Conservation (phyloP, 2,797 vertebrate genomes). For the Champsocephalus gunnari region DNA sequence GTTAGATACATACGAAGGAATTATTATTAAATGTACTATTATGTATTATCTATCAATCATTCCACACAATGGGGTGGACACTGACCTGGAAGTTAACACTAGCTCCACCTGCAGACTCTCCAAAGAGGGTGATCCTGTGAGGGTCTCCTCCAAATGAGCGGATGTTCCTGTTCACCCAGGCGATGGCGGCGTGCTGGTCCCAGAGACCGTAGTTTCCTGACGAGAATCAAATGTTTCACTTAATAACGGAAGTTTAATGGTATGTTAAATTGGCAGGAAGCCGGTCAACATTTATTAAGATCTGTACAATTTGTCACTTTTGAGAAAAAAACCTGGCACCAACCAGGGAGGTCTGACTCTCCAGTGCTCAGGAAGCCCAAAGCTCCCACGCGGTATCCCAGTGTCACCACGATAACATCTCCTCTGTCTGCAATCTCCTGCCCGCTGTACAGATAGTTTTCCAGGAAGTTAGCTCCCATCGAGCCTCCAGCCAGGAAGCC, state of each 20-base stretch:
- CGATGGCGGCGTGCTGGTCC: conserved; percentile 95
- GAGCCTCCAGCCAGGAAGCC: conserved; percentile 87
- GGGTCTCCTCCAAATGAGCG: conserved; percentile 92
- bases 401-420: conserved; percentile 93
- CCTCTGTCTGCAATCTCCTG: conserved; percentile 91
- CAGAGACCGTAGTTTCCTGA: conserved; percentile 95
- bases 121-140: conserved; percentile 93
- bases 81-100: conserved; percentile 93
- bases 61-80: not conserved
- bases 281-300: not conserved
- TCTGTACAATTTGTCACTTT: no score
- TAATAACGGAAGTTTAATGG: not conserved
- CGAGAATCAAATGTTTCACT: not conserved
- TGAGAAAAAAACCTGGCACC: not conserved
- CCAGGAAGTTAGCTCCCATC: conserved; percentile 88
- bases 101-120: conserved; percentile 91
- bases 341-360: conserved; percentile 89
- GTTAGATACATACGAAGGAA: not conserved
- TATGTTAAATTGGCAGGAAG: accelerated
- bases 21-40: not conserved
- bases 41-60: not conserved
- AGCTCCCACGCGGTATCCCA: conserved; percentile 92
- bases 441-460: conserved; percentile 91
- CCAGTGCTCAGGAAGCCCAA: conserved; percentile 96
- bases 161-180: conserved; percentile 97